phyloP scores from a whole-genome alignment of 2,888 invertebrate species.

The Lamellibrachia columna region DNA sequence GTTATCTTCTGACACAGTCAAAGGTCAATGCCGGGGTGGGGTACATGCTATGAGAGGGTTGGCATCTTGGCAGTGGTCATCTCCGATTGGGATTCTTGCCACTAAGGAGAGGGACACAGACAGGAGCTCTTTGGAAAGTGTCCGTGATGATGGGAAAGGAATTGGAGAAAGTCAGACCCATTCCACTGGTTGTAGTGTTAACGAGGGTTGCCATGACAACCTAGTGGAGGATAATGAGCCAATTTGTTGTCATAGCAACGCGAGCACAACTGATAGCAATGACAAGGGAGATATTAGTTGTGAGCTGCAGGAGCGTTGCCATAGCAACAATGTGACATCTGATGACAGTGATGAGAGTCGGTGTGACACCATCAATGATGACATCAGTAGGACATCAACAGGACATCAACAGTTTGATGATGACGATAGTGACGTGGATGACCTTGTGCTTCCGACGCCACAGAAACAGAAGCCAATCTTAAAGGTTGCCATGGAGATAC shows the following conservation, averaged over 20 bases:
- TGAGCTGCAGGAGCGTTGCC: not conserved
- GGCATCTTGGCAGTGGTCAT: too few species aligned
- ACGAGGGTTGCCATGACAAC: not conserved
- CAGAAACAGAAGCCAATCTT: slow-evolving; percentile 1
- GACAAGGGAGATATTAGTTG: not conserved
- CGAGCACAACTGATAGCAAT: not conserved
- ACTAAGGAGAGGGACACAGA: not conserved
- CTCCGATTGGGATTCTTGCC: too few species aligned
- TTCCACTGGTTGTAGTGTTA: not conserved
- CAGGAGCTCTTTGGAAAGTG: not conserved
- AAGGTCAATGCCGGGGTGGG: too few species aligned
- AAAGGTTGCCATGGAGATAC: not conserved
- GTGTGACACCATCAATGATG: not conserved
- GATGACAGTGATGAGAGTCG: not conserved
- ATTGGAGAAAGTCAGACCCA: not conserved
- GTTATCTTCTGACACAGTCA: not conserved
- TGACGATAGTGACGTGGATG: not conserved
- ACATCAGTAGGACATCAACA: not conserved
- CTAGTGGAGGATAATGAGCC: not conserved
- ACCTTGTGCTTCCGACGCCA: not conserved
- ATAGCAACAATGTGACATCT: not conserved
- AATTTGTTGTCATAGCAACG: not conserved
- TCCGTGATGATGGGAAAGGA: not conserved
- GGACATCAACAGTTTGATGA: not conserved
- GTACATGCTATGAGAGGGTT: too few species aligned